These are phyloP conservation scores for Spongia lamella DNA, from an alignment of 37 sponge, comb jelly and placozoan species.

Conservation along the genomic window DNA sequence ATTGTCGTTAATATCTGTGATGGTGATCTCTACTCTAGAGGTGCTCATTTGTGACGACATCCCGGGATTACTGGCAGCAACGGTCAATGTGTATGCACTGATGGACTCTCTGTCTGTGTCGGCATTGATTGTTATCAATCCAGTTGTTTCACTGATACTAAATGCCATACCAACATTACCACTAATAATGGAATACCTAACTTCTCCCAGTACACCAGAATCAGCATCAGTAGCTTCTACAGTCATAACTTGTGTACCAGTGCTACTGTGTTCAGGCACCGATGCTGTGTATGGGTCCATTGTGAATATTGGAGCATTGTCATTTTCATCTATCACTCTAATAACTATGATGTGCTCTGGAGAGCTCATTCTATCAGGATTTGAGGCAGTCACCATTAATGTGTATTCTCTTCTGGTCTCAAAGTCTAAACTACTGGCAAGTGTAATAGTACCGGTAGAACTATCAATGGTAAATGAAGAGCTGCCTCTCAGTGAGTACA, in stretches of 20 bases:
- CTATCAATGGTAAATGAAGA: constrained; percentile 25
- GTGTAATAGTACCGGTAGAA: constrained; percentile 19
- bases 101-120: constrained; percentile 43
- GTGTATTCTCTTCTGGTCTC: not conserved
- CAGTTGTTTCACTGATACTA: constrained; percentile 37
- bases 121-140: constrained; percentile 24
- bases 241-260: constrained; percentile 20
- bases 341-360: constrained; percentile 4
- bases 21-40: constrained; percentile 32
- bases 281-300: constrained; percentile 5
- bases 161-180: constrained; percentile 24
- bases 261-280: constrained; percentile 33
- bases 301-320: constrained; percentile 52
- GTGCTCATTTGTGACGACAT: not conserved
- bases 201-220: constrained; percentile 27
- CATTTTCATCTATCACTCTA: constrained; percentile 51
- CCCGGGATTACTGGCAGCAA: constrained; percentile 53
- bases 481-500: constrained; percentile 5
- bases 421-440: constrained; percentile 4
- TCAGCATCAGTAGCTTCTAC: constrained; percentile 27
- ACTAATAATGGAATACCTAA: constrained; percentile 35
- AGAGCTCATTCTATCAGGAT: constrained; percentile 11
- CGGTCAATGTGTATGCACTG: constrained; percentile 8
- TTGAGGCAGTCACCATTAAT: constrained; percentile 1
- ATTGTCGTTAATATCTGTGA: constrained; percentile 83